Conservation (phyloP, 2,113 vertebrate genomes). For the Mionectes macconnelli region DNA sequence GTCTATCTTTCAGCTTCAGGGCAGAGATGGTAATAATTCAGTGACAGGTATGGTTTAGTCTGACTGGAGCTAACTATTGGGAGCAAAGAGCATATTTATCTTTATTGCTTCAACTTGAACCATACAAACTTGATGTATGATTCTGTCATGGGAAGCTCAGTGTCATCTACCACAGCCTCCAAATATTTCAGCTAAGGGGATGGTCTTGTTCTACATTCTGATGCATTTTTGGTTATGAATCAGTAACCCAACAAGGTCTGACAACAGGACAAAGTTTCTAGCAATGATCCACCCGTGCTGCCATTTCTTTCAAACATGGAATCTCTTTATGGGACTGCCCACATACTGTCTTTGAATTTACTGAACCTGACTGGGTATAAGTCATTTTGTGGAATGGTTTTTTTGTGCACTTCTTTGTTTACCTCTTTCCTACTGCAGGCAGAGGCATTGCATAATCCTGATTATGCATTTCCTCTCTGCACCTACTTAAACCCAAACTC, state of each 20-base stretch:
- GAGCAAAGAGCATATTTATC: background rate
- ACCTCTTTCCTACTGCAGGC: background rate
- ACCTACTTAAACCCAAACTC: background rate
- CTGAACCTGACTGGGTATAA: background rate
- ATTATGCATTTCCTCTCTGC: background rate
- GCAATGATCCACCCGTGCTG: background rate
- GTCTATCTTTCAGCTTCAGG: background rate
- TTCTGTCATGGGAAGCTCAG: background rate
- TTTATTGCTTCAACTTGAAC: background rate
- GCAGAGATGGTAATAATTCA: background rate
- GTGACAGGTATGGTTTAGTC: background rate
- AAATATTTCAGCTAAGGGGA: background rate
- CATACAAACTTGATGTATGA: background rate
- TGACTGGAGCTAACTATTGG: background rate
- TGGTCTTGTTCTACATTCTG: background rate
- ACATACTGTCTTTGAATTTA: background rate
- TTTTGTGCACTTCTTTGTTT: background rate
- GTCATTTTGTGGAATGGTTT: background rate
- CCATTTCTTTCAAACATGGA: background rate
- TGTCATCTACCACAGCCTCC: background rate
- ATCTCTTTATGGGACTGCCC: background rate
- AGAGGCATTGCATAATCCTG: background rate
- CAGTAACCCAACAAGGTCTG: background rate
- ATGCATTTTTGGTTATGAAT: background rate
- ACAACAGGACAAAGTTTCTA: background rate